phyloP scores from a whole-genome alignment of 1,140 invertebrate species.

The Ooceraea biroi region DNA sequence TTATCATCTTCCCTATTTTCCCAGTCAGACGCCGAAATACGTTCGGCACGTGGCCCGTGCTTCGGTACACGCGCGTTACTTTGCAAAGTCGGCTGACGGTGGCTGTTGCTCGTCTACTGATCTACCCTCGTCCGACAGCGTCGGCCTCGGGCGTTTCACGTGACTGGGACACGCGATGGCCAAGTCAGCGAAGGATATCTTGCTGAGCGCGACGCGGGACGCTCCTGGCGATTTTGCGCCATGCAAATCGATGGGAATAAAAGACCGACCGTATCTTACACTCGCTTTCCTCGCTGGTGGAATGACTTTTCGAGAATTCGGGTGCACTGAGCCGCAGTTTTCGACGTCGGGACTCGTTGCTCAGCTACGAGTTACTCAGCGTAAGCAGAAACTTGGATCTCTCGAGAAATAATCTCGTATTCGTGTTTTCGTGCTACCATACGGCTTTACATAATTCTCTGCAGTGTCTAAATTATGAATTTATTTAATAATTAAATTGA shows the following conservation, averaged over 20 bases:
- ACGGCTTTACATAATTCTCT: too few relatives aligned
- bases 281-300: background rate
- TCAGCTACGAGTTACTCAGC: too few relatives aligned
- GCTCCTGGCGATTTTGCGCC: background rate
- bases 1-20: slow-evolving; percentile 31
- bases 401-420: too few relatives aligned
- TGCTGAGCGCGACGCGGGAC: background rate
- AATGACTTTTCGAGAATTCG: slow-evolving; percentile 8
- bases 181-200: slow-evolving; percentile 46
- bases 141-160: slow-evolving; percentile 41
- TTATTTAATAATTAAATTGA: too few relatives aligned
- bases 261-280: background rate
- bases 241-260: background rate
- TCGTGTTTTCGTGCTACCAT: too few relatives aligned
- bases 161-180: slow-evolving; percentile 67
- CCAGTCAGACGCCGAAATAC: slow-evolving; percentile 56
- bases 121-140: slow-evolving; percentile 27
- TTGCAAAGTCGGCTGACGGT: slow-evolving; percentile 11
- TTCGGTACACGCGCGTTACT: slow-evolving; percentile 58
- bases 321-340: background rate
- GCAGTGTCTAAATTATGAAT: too few relatives aligned
- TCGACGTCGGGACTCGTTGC: too few relatives aligned
- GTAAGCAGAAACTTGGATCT: too few relatives aligned
- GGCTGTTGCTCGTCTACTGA: slow-evolving; percentile 39
- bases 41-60: slow-evolving; percentile 77